Base-by-base conservation (phyloP, 2,113 vertebrate genomes). In the Antennarius striatus region DNA sequence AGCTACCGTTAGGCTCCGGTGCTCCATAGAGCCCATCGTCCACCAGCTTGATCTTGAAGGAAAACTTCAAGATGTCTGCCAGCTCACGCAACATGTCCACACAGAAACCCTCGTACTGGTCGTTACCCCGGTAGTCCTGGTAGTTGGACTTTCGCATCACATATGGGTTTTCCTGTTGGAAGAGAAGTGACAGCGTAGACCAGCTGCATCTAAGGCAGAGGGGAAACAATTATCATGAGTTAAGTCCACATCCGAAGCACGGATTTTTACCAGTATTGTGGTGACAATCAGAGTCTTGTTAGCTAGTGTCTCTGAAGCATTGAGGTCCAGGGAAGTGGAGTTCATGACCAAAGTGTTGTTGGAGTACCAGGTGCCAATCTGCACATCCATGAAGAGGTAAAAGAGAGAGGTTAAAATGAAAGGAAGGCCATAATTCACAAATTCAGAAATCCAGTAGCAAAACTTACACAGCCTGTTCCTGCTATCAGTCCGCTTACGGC, bases 21-120 rank as follows among this genome's bases (percentile, higher is more conserved):
- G 95, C 96, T 0, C 96, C 96, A 0, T 97, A 98, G 1, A 95
- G 89, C 1, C 94, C 95, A 0, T 98, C 96, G 8, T 96, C 95
- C 75, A 97, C 96, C 86, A 98, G 82, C 40, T 94, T 95, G 84
- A 98, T 94, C 71, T 84, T 91, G 77, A 93, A 98, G 53, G 92
- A 94, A 91, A 98, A 98, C 70, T 95, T 94, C 22, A 96, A 89
- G 60, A 95, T 93, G 74, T 92, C 92, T 0, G 96, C 91, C 17
- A 98, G 86, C 75, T 98, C 96, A 8, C 90, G 88, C 45, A 98
- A 92, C 95, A 98, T 95, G 92, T 98, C 96, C 83, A 97, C 96
- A 0, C 96, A 98, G 90, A 98, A 96, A 0, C 96, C 96, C 76
- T 98, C 95, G 0, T 96, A 98, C 76, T 91, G 95, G 12, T 95